phyloP scores from a whole-genome alignment of 2,113 vertebrate species.

The Telmatochromis brichardi region DNA sequence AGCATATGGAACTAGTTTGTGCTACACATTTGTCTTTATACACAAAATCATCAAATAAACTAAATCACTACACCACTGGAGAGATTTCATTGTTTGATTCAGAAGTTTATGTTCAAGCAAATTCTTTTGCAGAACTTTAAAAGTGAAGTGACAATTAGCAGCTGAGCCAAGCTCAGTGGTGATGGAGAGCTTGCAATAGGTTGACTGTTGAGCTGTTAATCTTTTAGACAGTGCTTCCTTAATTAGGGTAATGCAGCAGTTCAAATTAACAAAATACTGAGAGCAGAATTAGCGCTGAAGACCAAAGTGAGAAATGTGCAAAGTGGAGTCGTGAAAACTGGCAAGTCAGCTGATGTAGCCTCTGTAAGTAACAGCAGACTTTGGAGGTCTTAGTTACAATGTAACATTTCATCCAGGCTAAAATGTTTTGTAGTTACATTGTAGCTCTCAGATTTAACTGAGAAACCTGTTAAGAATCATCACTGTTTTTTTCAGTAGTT shows the following conservation, averaged over 20 bases:
- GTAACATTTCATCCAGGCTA: neutral
- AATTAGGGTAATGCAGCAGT: neutral
- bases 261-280: neutral
- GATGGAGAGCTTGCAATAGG: neutral
- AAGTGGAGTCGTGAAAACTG: neutral
- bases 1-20: neutral
- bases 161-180: neutral
- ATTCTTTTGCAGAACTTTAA: neutral
- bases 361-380: neutral
- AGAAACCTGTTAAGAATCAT: neutral
- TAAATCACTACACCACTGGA: neutral
- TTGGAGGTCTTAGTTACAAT: neutral
- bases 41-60: neutral
- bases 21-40: neutral
- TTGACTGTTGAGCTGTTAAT: neutral
- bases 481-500: neutral
- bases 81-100: neutral
- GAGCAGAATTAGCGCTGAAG: neutral
- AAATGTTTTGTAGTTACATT: neutral
- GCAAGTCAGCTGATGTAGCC: neutral
- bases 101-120: neutral
- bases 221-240: neutral
- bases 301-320: neutral
- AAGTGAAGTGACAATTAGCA: neutral
- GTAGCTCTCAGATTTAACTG: neutral